Evolutionary conservation across 2,113 vertebrate genomes (phyloP).

Genomic region (Porphyrio hochstetteri): DNA sequence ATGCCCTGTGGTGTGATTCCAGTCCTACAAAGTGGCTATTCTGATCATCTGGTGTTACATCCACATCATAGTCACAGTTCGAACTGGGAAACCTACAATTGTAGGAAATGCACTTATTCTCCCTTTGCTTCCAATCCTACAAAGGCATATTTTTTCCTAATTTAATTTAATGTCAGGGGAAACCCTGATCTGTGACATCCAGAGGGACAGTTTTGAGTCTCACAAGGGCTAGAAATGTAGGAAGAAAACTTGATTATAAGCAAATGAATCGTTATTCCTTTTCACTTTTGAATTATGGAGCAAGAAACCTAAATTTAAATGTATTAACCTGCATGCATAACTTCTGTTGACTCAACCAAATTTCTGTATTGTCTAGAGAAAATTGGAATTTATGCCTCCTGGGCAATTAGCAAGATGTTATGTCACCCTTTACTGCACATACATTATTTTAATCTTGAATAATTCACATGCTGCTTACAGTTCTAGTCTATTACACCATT

Average conservation of each 20-base stretch:
- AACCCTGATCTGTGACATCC: neutral
- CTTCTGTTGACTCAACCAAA: neutral
- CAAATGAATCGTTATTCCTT: neutral
- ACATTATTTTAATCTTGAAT: neutral
- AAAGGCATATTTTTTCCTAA: neutral
- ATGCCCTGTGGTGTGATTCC: neutral
- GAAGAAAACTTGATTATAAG: neutral
- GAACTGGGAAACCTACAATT: neutral
- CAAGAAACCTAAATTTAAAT: slow-evolving; percentile 24
- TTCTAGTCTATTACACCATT: neutral
- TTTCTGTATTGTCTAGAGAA: slow-evolving; percentile 19
- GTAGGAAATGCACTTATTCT: neutral
- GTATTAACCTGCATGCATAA: neutral
- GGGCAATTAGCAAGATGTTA: neutral
- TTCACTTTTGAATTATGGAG: neutral
- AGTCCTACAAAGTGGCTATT: neutral
- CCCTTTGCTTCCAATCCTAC: neutral
- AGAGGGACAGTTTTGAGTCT: neutral
- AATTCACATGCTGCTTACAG: neutral
- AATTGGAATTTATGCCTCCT: neutral
- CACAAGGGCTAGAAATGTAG: neutral
- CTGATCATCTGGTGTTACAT: neutral
- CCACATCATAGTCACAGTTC: neutral
- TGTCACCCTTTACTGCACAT: neutral
- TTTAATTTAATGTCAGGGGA: neutral